Base-by-base conservation (phyloP, 2,797 vertebrate genomes). In the Smutsia temminckii region DNA sequence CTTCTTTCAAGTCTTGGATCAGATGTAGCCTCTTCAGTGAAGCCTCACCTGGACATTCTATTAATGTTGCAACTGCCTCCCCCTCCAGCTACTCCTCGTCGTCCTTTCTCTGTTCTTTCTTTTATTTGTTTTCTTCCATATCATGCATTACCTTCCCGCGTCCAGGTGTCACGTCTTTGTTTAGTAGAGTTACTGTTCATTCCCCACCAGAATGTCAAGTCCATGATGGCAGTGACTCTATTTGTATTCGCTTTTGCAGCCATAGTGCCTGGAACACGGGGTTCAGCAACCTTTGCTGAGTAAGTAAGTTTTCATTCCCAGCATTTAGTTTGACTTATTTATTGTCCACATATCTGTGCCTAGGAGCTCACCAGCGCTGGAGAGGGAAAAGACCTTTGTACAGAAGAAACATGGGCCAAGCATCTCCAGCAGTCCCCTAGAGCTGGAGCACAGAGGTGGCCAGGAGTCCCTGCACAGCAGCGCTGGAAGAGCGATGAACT, bases 61-160 rank as follows among this genome's bases (percentile, higher is more conserved):
- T 14, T 61, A 23, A n/a, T 23, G 9, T 11, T 5, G 32, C 34
- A 42, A 4, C 37, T 5, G 1, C 57, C 10, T 49, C 3, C 25
- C 21, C 4, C 1, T 1, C 3, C 20, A 1, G 8, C 11, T 6
- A 2, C 46, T 83, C n/a, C 32, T 34, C 9, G 1, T 6, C 71
- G 14, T 40, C 23, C 74, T 5, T 4, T 6, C 25, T 69, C 49
- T 37, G 51, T 21, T 46, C 53, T 49, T 34, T 23, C 37, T 37
- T 40, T 40, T 18, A 2, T 2, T 63, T 18, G 49, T 13, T 5
- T 63, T 63, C 29, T 63, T 32, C 46, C 49, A 5, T 10, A 0
- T 2, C 9, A 1, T 0, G 1, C 37, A 7, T 34, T 42, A 14
- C 20, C n/a, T 64, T 23, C 34, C 46, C 8, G 4, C 0, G 1